Conservation (phyloP, 1,140 invertebrate genomes). For the Temnothorax longispinosus region DNA sequence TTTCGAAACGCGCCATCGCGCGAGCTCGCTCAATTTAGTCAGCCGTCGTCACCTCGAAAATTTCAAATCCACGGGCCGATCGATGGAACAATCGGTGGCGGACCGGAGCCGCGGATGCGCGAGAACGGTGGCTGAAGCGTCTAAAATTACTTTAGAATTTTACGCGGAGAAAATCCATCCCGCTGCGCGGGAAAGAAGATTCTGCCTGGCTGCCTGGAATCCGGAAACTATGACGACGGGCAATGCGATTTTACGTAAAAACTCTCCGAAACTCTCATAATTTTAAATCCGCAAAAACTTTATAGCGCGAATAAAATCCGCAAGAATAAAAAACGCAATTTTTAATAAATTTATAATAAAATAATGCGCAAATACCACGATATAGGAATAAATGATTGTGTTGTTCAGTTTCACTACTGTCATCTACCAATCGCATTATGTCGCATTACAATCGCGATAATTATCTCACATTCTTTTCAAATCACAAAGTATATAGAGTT, state of each 20-base stretch:
- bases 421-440: neutral
- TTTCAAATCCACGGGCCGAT: slow-evolving; percentile 46
- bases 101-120: slow-evolving; percentile 4
- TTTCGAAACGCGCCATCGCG: slow-evolving; percentile 45
- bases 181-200: slow-evolving; percentile 7
- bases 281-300: neutral
- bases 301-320: neutral
- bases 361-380: neutral
- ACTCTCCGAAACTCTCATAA: neutral
- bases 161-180: slow-evolving; percentile 46
- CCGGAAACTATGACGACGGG: neutral
- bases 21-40: slow-evolving; percentile 56
- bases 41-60: slow-evolving; percentile 47
- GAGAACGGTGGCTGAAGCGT: neutral
- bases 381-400: too few species aligned
- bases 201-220: neutral
- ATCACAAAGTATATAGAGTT: neutral
- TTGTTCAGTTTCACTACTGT: neutral
- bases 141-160: slow-evolving; percentile 52
- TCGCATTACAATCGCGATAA: neutral
- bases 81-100: slow-evolving; percentile 59
- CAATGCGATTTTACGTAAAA: slow-evolving; percentile 34
- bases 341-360: neutral
- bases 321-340: neutral
- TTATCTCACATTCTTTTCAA: neutral